Evolutionary conservation across 2,113 vertebrate species (phyloP).

Genomic region (Bagarius yarrelli): DNA sequence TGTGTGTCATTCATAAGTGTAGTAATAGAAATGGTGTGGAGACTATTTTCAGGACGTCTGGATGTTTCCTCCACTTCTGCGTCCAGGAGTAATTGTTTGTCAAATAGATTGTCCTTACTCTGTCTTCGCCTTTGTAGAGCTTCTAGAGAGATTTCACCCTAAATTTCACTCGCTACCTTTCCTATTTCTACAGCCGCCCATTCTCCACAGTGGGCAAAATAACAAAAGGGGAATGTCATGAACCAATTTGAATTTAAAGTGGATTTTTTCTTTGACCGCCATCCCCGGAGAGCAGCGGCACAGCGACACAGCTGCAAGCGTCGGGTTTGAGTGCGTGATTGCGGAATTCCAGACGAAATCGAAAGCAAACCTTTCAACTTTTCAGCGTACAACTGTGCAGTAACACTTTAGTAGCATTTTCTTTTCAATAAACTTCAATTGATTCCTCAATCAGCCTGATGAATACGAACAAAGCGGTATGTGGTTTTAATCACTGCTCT

Average conservation of each 20-base stretch:
- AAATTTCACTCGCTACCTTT: constrained; percentile 41
- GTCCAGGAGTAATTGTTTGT: constrained; percentile 46
- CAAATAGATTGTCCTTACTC: constrained; percentile 34
- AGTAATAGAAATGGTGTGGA: constrained; percentile 13
- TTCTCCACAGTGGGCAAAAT: constrained; percentile 37
- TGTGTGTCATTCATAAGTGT: constrained; percentile 16
- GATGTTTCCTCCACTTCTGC: not conserved
- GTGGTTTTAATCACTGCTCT: not conserved
- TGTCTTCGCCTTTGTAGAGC: constrained; percentile 37
- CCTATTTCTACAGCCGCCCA: constrained; percentile 45
- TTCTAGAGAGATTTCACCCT: constrained; percentile 49
- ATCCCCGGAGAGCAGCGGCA: constrained; percentile 40
- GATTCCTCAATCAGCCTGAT: not conserved
- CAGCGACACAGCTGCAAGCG: constrained; percentile 30
- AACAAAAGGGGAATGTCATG: constrained; percentile 50
- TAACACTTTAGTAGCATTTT: too few relatives aligned
- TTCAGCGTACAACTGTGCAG: not conserved
- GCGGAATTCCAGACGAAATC: constrained; percentile 24
- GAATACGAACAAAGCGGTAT: not conserved
- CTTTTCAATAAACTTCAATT: not conserved
- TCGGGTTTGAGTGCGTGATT: constrained; percentile 11
- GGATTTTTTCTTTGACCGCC: constrained; percentile 42
- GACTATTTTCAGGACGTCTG: constrained; percentile 18
- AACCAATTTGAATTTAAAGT: constrained; percentile 60
- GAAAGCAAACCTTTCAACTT: constrained; percentile 24